These are phyloP conservation scores for Lithophane ornitopus DNA, from an alignment of 2,888 invertebrate genomes.

Conservation along the genomic window DNA sequence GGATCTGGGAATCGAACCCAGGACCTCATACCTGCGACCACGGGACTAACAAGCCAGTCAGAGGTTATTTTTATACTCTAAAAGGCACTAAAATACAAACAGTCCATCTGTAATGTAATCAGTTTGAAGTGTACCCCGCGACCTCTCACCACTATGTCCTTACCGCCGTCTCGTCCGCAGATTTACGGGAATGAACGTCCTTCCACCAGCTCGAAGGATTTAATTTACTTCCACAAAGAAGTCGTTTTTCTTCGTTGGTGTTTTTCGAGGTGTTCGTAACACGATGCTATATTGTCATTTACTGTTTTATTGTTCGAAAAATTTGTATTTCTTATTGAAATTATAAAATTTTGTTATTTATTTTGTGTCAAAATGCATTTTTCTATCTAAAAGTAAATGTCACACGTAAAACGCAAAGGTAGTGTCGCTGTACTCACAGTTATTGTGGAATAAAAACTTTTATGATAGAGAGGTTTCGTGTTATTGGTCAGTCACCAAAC, in stretches of 20 bases:
- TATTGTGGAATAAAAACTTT: constrained; percentile 7
- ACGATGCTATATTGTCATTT: constrained; percentile 21
- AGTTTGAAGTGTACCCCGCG: constrained; percentile 25
- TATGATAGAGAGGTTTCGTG: not conserved
- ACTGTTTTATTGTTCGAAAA: constrained; percentile 3
- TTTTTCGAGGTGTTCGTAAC: constrained; percentile 46
- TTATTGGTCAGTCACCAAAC: not conserved
- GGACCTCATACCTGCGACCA: not conserved
- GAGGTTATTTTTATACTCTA: too few relatives aligned
- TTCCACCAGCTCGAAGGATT: constrained; percentile 56
- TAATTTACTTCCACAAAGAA: constrained; percentile 65
- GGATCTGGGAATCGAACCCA: too few relatives aligned
- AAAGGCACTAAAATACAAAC: not conserved
- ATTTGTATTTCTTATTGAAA: not conserved
- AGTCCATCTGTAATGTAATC: constrained; percentile 51
- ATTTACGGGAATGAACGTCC: constrained; percentile 63
- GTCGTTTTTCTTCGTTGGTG: constrained; percentile 57
- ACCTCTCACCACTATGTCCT: constrained; percentile 35
- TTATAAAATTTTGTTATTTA: not conserved
- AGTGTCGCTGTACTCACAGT: not conserved
- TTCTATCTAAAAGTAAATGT: not conserved
- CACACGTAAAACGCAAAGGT: not conserved
- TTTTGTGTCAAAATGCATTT: not conserved
- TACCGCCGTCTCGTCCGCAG: constrained; percentile 37
- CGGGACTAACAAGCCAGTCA: not conserved